Percentiles rank a stretch among this genome's conserved stretches.
Conservation (phyloP, 2,888 invertebrate genomes). For the Brachynemurus nebulosus region DNA sequence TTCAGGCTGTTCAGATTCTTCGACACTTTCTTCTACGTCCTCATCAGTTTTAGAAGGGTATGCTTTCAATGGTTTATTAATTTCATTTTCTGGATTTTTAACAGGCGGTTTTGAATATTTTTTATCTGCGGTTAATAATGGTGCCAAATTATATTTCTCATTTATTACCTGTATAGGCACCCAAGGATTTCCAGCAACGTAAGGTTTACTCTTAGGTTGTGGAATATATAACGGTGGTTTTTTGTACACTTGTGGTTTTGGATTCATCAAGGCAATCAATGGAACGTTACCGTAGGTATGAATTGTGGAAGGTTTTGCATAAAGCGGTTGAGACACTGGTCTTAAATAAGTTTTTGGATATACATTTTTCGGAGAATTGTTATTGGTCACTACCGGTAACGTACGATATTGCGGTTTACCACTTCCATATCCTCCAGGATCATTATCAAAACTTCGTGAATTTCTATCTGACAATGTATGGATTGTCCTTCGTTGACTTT, state of each 20-base stretch:
- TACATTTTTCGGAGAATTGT: background rate
- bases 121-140: background rate
- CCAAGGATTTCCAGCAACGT: background rate
- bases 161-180: background rate
- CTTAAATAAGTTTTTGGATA: background rate
- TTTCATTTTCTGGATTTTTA: background rate
- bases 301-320: too few species aligned
- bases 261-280: too few species aligned
- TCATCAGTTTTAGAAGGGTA: too few species aligned
- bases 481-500: too few species aligned
- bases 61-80: background rate
- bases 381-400: background rate
- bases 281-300: too few species aligned
- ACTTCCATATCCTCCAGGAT: too few species aligned
- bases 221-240: background rate
- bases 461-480: too few species aligned
- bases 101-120: background rate
- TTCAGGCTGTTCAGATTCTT: background rate
- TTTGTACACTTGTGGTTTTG: too few species aligned
- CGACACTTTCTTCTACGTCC: background rate
- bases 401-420: background rate
- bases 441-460: too few species aligned
- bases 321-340: background rate
- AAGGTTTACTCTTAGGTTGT: background rate
- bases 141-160: background rate